phyloP scores from a whole-genome alignment of 2,888 invertebrate species.

The Onthophagus sagittarius region DNA sequence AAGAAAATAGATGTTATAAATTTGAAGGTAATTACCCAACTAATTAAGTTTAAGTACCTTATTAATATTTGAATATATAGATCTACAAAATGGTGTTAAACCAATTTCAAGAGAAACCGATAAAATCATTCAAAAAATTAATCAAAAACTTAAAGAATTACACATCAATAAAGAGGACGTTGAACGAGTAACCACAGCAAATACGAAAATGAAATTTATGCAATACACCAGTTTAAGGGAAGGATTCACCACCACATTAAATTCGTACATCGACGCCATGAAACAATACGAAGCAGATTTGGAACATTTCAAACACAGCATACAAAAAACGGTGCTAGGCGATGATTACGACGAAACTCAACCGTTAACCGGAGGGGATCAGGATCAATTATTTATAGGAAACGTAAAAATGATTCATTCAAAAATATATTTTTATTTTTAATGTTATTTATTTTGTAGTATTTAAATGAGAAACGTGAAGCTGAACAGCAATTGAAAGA shows the following conservation, averaged over 20 bases:
- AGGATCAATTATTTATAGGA: conserved; percentile 51
- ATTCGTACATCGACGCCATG: conserved; percentile 52
- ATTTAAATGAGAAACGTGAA: conserved; percentile 74
- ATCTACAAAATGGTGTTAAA: conserved; percentile 60
- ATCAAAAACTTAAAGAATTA: conserved; percentile 55
- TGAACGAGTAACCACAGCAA: conserved; percentile 29
- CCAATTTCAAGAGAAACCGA: conserved; percentile 53
- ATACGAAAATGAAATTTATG: conserved; percentile 49
- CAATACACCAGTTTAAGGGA: conserved; percentile 49
- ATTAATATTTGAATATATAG: conserved; percentile 48
- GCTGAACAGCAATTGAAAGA: conserved; percentile 73
- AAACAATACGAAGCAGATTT: conserved; percentile 50
- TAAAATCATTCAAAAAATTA: conserved; percentile 52
- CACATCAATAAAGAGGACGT: conserved; percentile 39
- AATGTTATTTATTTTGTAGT: conserved; percentile 50
- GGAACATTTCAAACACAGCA: conserved; percentile 16
- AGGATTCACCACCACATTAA: conserved; percentile 50
- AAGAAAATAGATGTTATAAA: conserved; percentile 16
- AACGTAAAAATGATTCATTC: conserved; percentile 46
- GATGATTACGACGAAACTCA: conserved; percentile 27
- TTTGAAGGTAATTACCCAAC: too few relatives aligned
- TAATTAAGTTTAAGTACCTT: background rate
- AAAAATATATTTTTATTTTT: background rate
- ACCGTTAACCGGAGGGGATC: conserved; percentile 48
- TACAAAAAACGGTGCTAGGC: conserved; percentile 18